Base-by-base conservation (phyloP, 2,113 vertebrate genomes). In the Eublepharis macularius region DNA sequence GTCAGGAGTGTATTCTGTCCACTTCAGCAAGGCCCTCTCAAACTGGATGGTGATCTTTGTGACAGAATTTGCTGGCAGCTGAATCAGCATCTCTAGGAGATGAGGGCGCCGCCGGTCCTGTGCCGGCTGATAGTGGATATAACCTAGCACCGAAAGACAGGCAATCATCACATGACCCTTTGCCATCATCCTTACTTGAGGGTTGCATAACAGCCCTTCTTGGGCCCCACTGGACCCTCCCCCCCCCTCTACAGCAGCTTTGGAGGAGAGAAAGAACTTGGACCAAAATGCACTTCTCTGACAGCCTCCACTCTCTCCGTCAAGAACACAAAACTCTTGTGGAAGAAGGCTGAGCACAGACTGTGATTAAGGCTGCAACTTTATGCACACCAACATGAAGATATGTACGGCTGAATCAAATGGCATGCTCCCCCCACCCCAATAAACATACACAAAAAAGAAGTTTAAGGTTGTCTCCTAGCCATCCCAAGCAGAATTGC, bases 1-100 rank as follows among this genome's bases (percentile, higher is more conserved):
- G 91, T 99, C 99, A 1, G 99, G 98, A 0, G 98, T 96, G 92
- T 99, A 99, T 90, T 99, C 99, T 0, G 98, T 99, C 99, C 99
- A 99, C 94, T 98, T 99, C 78, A 99, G 86, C 85, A 99, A 96
- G 1, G 98, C 98, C 77, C 98, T 96, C 94, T 99, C 98, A 93
- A 99, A 99, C 95, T 99, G 96, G 90, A 99, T 97, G 2, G 97
- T 98, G 80, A 99, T 97, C 94, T 99, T 98, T 1, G 98, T 99
- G 92, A 98, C 93, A 0, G 98, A 99, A 92, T 97, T 98, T 84
- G 99, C 98, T 2, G 99, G 99, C 92, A 99, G 96, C 96, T 99
- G 98, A 80, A 99, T 93, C 84, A 99, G 95, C 98, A 99, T 99
- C 96, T 99, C 99, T 85, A 99, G 93, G 19, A 99, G 97, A 93